Evolutionary conservation across 2,797 vertebrate genomes (phyloP).

Genomic region (Spea hammondii): DNA sequence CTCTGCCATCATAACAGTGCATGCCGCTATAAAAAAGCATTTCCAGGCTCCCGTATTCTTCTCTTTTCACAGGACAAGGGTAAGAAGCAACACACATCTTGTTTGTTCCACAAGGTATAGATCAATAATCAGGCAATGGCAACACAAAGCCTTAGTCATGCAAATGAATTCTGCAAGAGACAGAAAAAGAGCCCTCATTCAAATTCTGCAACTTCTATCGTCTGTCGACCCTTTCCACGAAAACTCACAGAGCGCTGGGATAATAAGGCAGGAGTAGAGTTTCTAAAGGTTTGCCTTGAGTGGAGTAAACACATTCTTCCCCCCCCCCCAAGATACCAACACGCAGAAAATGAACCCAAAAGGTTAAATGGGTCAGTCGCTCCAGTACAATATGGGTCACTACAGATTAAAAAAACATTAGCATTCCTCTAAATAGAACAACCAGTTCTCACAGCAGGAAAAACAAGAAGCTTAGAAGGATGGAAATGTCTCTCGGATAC

Average conservation of each 20-base stretch:
- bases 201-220: slow-evolving; percentile 58
- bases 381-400: slow-evolving; percentile 66
- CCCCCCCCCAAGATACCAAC: slow-evolving; percentile 72
- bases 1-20: too few relatives aligned
- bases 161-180: slow-evolving; percentile 62
- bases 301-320: slow-evolving; percentile 62
- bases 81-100: slow-evolving; percentile 54
- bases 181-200: slow-evolving; percentile 65
- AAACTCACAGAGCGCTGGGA: slow-evolving; percentile 62
- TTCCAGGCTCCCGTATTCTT: not conserved
- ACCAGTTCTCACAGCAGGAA: slow-evolving; percentile 69
- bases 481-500: slow-evolving; percentile 67
- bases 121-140: slow-evolving; percentile 64
- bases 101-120: slow-evolving; percentile 65
- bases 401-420: slow-evolving; percentile 65
- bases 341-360: slow-evolving; percentile 64
- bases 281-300: slow-evolving; percentile 66
- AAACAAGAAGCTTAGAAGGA: slow-evolving; percentile 63
- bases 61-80: not conserved
- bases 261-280: slow-evolving; percentile 60
- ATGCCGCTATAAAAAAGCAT: not conserved
- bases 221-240: slow-evolving; percentile 65
- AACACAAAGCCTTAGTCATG: slow-evolving; percentile 67
- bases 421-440: slow-evolving; percentile 61
- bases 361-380: slow-evolving; percentile 71